These are phyloP conservation scores for Passer montanus DNA, from an alignment of 2,113 vertebrate genomes.

Conservation along the genomic window DNA sequence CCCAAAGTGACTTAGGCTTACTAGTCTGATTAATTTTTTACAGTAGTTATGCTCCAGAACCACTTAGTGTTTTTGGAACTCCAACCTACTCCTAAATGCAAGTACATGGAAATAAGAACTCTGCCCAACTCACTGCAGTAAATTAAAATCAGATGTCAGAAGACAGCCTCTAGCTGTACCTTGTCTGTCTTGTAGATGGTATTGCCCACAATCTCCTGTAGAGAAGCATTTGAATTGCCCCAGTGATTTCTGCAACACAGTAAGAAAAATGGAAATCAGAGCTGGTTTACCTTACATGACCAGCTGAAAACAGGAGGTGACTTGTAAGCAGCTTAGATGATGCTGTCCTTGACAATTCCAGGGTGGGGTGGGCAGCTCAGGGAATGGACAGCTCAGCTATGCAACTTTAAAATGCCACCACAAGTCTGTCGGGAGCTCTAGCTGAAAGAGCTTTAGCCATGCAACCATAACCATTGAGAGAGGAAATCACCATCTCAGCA, in stretches of 20 bases:
- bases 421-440: neutral
- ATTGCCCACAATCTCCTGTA: neutral
- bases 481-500: neutral
- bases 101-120: slow-evolving; percentile 20
- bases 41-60: neutral
- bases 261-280: neutral
- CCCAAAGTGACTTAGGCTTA: neutral
- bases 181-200: neutral
- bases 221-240: neutral
- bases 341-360: neutral
- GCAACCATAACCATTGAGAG: neutral
- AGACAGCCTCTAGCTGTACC: neutral
- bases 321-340: neutral
- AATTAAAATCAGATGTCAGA: slow-evolving; percentile 25
- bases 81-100: neutral
- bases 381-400: neutral
- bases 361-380: neutral
- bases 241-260: neutral
- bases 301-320: slow-evolving; percentile 4
- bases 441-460: neutral
- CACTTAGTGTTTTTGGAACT: slow-evolving; percentile 17
- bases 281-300: neutral
- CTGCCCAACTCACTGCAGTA: neutral
- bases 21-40: slow-evolving; percentile 43
- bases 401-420: neutral